A percentile compares a stretch with the other conserved stretches of the same genome.
Evolutionary conservation across 2,888 invertebrate genomes (phyloP).

Genomic region (Cryptocheilus praepositus): DNA sequence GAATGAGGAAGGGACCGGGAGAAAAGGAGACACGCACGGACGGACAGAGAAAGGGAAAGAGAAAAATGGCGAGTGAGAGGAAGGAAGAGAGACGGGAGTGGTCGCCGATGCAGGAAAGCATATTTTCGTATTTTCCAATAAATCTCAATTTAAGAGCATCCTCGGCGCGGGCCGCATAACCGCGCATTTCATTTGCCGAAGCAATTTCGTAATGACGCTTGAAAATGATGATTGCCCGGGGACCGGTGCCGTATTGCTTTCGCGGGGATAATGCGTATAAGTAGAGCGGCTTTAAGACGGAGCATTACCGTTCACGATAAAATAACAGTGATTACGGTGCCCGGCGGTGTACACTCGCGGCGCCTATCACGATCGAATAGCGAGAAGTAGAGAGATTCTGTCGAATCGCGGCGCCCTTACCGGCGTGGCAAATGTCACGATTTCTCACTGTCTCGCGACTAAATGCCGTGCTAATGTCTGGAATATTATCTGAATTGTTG

Average conservation of each 20-base stretch:
- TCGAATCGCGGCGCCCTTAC: conserved; percentile 9
- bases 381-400: conserved; percentile 52
- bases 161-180: conserved; percentile 34
- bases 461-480: too few species aligned
- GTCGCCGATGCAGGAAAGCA: conserved; percentile 37
- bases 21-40: not conserved
- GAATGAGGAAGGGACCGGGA: not conserved
- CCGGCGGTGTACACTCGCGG: conserved; percentile 51
- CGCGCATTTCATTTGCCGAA: conserved; percentile 67
- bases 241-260: conserved; percentile 54
- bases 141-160: conserved; percentile 64
- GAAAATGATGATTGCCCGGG: conserved; percentile 67
- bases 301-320: conserved; percentile 69
- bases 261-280: conserved; percentile 64
- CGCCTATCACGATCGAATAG: conserved; percentile 52
- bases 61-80: not conserved
- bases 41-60: not conserved
- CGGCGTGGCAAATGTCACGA: too few species aligned
- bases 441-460: too few species aligned
- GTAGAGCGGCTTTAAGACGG: conserved; percentile 67
- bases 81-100: not conserved
- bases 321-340: conserved; percentile 70
- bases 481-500: too few species aligned
- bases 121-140: conserved; percentile 66
- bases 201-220: conserved; percentile 70